phyloP scores from a whole-genome alignment of 2,888 invertebrate genomes.

The Glyphotaelius pellucidus region DNA sequence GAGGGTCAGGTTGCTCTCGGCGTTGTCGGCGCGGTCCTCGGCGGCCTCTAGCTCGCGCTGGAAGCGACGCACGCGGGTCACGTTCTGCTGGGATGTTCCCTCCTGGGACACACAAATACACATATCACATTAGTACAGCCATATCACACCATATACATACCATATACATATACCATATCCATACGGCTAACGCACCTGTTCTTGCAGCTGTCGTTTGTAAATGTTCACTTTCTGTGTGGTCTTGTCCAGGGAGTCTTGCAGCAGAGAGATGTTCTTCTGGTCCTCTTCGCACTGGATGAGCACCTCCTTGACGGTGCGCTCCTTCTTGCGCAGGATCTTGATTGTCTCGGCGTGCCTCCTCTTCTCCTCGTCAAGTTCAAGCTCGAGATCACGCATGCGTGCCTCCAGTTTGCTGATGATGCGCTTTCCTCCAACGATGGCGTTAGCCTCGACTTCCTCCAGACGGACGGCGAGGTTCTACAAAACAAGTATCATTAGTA shows the following conservation, averaged over 20 bases:
- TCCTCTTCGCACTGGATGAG: constrained; percentile 97
- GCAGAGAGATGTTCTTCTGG: constrained; percentile 94
- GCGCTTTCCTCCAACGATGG: constrained; percentile 96
- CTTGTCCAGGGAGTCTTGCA: constrained; percentile 95
- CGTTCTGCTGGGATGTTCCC: constrained; percentile 93
- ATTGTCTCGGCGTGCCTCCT: constrained; percentile 98
- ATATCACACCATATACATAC: background rate
- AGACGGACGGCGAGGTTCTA: constrained; percentile 92
- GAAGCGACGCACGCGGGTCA: constrained; percentile 98
- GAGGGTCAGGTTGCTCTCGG: constrained; percentile 95
- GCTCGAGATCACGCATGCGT: constrained; percentile 94
- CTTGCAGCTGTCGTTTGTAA: constrained; percentile 97
- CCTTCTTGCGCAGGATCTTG: constrained; percentile 98
- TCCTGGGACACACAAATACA: constrained; percentile 78
- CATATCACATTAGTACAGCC: background rate
- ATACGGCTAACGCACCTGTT: constrained; percentile 81
- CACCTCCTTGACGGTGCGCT: constrained; percentile 96
- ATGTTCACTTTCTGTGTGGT: constrained; percentile 90
- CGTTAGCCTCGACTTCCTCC: constrained; percentile 98
- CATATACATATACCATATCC: background rate
- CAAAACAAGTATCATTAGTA: constrained; percentile 58
- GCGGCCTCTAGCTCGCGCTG: constrained; percentile 98
- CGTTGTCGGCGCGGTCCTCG: constrained; percentile 96
- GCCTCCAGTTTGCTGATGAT: constrained; percentile 99
- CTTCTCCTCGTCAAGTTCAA: constrained; percentile 97